phyloP scores from a whole-genome alignment of 2,888 invertebrate genomes.

The Neria commutata region DNA sequence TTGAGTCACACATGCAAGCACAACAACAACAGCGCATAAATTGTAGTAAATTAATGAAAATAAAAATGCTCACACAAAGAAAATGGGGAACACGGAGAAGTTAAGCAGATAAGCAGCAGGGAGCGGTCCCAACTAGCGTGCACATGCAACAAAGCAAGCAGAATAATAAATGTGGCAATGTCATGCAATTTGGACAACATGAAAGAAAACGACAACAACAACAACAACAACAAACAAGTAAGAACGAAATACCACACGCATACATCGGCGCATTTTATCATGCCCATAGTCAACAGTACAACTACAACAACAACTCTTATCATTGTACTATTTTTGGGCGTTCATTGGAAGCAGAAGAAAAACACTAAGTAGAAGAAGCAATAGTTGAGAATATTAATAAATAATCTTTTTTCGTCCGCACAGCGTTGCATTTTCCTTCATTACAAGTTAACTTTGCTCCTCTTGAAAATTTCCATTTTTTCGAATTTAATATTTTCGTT shows the following conservation, averaged over 20 bases:
- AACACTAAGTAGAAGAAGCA: background rate
- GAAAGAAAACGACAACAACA: background rate
- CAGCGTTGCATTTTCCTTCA: too few relatives aligned
- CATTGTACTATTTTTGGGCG: background rate
- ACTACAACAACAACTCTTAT: background rate
- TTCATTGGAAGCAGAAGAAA: background rate
- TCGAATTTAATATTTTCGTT: too few relatives aligned
- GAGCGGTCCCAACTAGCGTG: too few relatives aligned
- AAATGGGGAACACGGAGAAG: conserved; percentile 5
- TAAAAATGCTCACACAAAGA: background rate
- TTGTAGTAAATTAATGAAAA: conserved; percentile 1
- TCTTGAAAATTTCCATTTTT: too few relatives aligned
- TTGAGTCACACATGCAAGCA: background rate
- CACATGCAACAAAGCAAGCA: too few relatives aligned
- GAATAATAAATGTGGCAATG: too few relatives aligned
- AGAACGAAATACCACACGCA: background rate
- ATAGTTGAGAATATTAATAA: conserved; percentile 1
- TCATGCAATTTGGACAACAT: background rate
- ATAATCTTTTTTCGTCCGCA: conserved; percentile 6
- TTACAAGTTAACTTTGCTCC: too few relatives aligned
- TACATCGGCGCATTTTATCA: too few relatives aligned
- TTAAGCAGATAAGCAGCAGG: too few relatives aligned
- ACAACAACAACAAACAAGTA: background rate
- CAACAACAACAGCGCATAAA: conserved; percentile 1
- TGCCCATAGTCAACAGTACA: too few relatives aligned